Percentiles rank a stretch among this genome's conserved stretches.
These are phyloP conservation scores for Sisyra nigra DNA, from an alignment of 2,888 invertebrate genomes.

Conservation along the genomic window DNA sequence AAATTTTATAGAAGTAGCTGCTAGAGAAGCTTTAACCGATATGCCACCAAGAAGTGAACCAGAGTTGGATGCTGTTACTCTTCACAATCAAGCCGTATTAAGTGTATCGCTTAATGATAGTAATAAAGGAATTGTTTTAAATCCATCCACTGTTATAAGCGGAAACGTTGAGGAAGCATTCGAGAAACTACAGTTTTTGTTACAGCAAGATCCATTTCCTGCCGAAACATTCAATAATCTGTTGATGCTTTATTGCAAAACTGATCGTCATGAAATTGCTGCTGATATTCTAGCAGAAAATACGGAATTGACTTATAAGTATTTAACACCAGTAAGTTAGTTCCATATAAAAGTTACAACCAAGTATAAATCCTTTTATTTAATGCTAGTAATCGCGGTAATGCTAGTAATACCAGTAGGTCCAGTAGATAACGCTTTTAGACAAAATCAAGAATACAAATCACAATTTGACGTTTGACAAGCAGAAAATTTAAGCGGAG, in stretches of 20 bases:
- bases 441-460: no score
- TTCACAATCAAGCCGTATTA: slow-evolving; percentile 91
- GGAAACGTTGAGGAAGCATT: slow-evolving; percentile 82
- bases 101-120: slow-evolving; percentile 14
- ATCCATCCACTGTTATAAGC: slow-evolving; percentile 52
- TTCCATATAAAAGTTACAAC: slow-evolving; percentile 4
- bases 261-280: slow-evolving; percentile 93
- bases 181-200: slow-evolving; percentile 81
- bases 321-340: slow-evolving; percentile 60
- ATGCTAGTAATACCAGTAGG: no score
- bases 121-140: slow-evolving; percentile 1
- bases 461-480: no score
- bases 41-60: slow-evolving; percentile 91
- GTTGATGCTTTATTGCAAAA: slow-evolving; percentile 85
- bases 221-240: slow-evolving; percentile 96
- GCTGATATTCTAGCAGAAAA: slow-evolving; percentile 97
- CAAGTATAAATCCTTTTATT: no score
- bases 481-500: no score
- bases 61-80: slow-evolving; percentile 91
- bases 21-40: slow-evolving; percentile 72
- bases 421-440: no score
- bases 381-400: no score
- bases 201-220: slow-evolving; percentile 93
- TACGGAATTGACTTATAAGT: slow-evolving; percentile 90
- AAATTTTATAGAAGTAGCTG: slow-evolving; percentile 30